These are phyloP conservation scores for Vireo griseus DNA, from an alignment of 2,797 vertebrate species.

Conservation along the genomic window DNA sequence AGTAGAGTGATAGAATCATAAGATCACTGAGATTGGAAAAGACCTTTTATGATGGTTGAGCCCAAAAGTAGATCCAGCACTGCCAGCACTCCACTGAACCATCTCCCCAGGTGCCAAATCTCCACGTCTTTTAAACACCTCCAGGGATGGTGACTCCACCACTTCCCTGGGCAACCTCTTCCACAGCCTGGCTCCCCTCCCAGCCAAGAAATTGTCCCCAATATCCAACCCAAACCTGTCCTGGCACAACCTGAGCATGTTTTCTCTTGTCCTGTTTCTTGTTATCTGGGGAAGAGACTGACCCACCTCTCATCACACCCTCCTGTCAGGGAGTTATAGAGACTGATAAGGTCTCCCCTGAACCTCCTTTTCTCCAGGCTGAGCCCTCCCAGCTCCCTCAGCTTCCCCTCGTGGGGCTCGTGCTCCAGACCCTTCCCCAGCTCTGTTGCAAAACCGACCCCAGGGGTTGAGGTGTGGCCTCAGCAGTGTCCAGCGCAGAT, in stretches of 20 bases:
- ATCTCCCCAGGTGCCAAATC: fast-evolving
- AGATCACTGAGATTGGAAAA: neutral
- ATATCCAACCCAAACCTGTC: neutral
- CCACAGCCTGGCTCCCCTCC: neutral
- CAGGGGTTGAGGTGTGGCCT: neutral
- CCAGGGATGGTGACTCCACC: neutral
- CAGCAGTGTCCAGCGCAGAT: neutral
- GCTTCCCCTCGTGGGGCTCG: fast-evolving
- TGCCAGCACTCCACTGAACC: neutral
- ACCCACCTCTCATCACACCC: neutral
- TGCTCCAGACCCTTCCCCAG: neutral
- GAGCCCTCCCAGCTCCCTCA: neutral
- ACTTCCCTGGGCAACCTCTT: neutral
- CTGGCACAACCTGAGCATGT: fast-evolving
- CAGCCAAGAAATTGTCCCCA: neutral
- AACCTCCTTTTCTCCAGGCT: neutral
- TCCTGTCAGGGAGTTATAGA: neutral
- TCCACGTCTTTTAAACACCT: neutral
- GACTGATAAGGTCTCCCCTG: fast-evolving
- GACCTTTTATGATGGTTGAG: neutral
- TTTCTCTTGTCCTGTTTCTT: neutral
- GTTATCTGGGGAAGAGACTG: fast-evolving
- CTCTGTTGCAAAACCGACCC: neutral
- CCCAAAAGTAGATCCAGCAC: neutral
- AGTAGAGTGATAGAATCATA: neutral